Base-by-base conservation (phyloP, 2,888 invertebrate genomes). In the Dynastes grantii region DNA sequence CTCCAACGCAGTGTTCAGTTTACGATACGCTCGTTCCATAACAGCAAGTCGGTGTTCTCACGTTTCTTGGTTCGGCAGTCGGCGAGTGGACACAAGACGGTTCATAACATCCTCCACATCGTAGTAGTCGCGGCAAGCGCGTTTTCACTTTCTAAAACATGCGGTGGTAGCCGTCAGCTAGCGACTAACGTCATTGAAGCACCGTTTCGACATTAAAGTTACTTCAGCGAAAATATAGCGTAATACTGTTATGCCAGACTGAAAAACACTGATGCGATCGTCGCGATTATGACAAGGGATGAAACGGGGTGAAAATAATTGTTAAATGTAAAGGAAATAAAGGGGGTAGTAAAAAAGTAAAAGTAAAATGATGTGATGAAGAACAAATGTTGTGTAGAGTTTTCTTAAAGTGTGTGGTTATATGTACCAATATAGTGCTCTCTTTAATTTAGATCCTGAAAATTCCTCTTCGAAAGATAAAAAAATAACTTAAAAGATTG, bases 141-240 rank as follows among this genome's bases (percentile, higher is more conserved):
- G 73, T 75, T 75, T 75, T 75, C 73, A 75, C 73, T 75, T 75
- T 75, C 73, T 75, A 75, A 75, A 75, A 61, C 73, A 61, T 63
- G 73, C 73, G 6, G 58, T 45, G 22, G 37, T 45, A 45, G 55
- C 55, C 55, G 22, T 55, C 55, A 8, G 55, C 55, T 22, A 22
- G 16, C 55, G 37, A 13, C 16, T 55, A 75, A 75, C 73, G 61
- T 75, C 61, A 61, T 75, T 29, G 55, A 61, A 51, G 51, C 22
- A 68, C 29, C 13, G 68, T 75, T 75, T 61, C 73, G 61, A 75
- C 73, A 75, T 16, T 32, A 9, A 22, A 55, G n/a, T 55, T 22
- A 55, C 55, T 55, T 55, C 53, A 55, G 22, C 45, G 45, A 45
- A 32, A 11, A 45, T 45, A 45, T 9, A 45, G 45, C 45, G 45